Base-by-base conservation (phyloP, 2,888 invertebrate species). In the Yponomeuta malinellus region DNA sequence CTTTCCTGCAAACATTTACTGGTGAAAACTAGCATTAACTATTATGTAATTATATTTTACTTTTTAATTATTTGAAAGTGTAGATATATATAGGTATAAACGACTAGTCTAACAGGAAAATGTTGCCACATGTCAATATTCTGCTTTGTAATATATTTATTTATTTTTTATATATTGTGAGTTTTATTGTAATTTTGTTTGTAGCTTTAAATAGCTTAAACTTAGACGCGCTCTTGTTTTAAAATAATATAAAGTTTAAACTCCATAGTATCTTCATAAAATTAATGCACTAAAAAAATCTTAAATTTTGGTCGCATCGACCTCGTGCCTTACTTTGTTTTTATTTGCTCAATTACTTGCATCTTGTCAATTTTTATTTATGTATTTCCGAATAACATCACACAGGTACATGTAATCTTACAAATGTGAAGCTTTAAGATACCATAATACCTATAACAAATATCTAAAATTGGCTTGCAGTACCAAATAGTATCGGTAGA, bases 111-210 rank as follows among this genome's bases (percentile, higher is more conserved):
- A 84, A 88, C 88, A 85, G 85, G 84, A 87, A 89, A 87, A 86
- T 88, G 88, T 89, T 90, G 90, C 90, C 90, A 88, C 90, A 79
- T 81, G 87, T 88, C 89, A 85, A 88, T 88, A 85, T 89, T 88
- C 87, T 86, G 88, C 89, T 90, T 89, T 90, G 88, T 90, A 90
- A 83, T 85, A 89, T 90, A 89, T 83, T 89, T 89, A 89, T 89
- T 89, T 89, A 89, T 89, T 89, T 87, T 86, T 88, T 86, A 85
- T 86, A 85, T 84, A 83, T 76, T 78, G 76, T 86, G 79, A 84
- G 84, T 87, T 87, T 86, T 89, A 89, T 82, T 78, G 82, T 85
- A 83, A 77, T 81, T 83, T 80, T 83, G 80, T 81, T 81, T 79
- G 78, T 83, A 82, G 81, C 82, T 77, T 79, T 80, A 81, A 59